Base-by-base conservation (phyloP, 2,797 vertebrate genomes). In the Eurystomus glaucurus region DNA sequence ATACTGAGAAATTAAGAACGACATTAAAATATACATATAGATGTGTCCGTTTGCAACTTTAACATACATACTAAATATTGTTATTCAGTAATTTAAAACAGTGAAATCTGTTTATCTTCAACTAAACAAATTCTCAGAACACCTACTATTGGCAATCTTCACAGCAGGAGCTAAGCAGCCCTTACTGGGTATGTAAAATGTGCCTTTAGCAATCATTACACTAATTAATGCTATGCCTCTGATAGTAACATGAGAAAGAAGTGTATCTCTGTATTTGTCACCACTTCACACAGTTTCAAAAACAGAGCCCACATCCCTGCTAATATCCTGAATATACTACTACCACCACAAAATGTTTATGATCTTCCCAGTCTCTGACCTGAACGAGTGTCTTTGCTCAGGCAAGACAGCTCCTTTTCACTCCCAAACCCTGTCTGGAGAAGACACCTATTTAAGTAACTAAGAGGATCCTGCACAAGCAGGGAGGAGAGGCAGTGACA, bases 331-430 rank as follows among this genome's bases (percentile, higher is more conserved):
- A 94, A 88, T 94, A 97, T 98, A 98, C 97, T 97, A 96, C 77
- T 89, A 83, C 75, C 96, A 96, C 98, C 71, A 90, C 97, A 98
- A 98, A 98, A 98, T 97, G 86, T 97, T 97, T 97, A 90, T 96
- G 97, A 98, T 98, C 98, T 98, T 95, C 98, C 88, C 98, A 97
- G 98, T 98, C 97, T 98, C 98, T 98, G 98, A 97, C 96, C 96
- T 85, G 85, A 48, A 65, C 77, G 39, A 85, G 93, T 52, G 95
- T 97, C 97, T 96, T 94, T 92, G 96, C 92, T 64, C 41, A 37
- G 41, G 75, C 78, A 80, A 82, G 54, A 94, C 12, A 48, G 90
- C 93, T 97, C 96, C 96, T 97, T 96, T 95, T 81, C 90, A 69
- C 68, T 62, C 39, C 46, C 55, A 82, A 77, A 31, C 26, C 51